A percentile compares a stretch with the other conserved stretches of the same genome.
These are phyloP conservation scores for Brachynemurus nebulosus DNA, from an alignment of 2,888 invertebrate species.

Conservation along the genomic window DNA sequence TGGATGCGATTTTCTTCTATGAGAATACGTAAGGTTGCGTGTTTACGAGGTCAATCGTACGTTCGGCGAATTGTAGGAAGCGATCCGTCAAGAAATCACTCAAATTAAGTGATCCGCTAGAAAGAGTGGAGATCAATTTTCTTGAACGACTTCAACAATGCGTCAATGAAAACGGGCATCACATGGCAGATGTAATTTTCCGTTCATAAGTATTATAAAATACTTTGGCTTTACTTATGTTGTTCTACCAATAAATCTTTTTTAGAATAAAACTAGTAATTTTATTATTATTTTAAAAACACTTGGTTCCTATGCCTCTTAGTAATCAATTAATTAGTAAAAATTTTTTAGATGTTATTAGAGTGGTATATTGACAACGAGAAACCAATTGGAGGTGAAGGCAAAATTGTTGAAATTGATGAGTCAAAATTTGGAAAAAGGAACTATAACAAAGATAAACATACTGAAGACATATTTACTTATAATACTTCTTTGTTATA, in stretches of 20 bases:
- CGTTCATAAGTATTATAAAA: background rate
- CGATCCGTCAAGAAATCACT: background rate
- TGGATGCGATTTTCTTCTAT: background rate
- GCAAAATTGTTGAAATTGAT: no score
- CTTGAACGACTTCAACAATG: background rate
- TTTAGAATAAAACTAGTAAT: background rate
- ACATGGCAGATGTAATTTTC: background rate
- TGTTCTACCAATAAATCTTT: background rate
- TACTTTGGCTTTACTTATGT: background rate
- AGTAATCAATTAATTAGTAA: no score
- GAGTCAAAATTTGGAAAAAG: no score
- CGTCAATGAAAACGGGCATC: background rate
- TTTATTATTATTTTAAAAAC: background rate
- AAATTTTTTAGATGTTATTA: no score
- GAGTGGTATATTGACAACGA: no score
- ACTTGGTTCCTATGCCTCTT: constrained; percentile 1
- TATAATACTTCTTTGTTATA: no score
- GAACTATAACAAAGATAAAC: no score
- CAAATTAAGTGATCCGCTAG: background rate
- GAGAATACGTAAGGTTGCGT: background rate
- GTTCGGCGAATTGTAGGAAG: background rate
- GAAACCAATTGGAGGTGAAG: no score
- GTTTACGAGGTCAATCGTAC: background rate
- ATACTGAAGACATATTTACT: no score
- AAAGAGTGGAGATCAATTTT: background rate